phyloP scores from a whole-genome alignment of 2,797 vertebrate species.

The Champsocephalus esox region DNA sequence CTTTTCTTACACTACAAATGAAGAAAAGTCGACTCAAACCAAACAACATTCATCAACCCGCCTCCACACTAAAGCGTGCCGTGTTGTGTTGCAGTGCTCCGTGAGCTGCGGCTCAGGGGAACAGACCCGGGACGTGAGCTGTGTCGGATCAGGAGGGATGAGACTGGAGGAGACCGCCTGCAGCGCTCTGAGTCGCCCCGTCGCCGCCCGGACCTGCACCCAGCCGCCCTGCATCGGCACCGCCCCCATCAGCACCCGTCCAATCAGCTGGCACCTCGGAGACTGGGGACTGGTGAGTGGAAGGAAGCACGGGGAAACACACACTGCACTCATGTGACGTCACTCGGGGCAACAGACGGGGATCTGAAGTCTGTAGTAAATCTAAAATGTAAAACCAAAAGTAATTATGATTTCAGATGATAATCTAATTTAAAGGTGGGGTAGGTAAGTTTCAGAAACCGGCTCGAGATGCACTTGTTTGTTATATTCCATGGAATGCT shows the following conservation, averaged over 20 bases:
- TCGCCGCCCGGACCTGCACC: conserved; percentile 82
- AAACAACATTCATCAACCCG: too few relatives aligned
- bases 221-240: conserved; percentile 72
- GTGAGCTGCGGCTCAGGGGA: conserved; percentile 91
- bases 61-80: neutral
- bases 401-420: too few relatives aligned
- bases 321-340: too few relatives aligned
- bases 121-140: conserved; percentile 88
- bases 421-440: too few relatives aligned
- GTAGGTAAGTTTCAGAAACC: too few relatives aligned
- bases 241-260: conserved; percentile 22
- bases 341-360: too few relatives aligned
- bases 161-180: conserved; percentile 85
- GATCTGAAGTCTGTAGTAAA: too few relatives aligned
- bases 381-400: too few relatives aligned
- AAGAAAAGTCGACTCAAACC: too few relatives aligned
- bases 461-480: too few relatives aligned
- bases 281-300: conserved; percentile 92
- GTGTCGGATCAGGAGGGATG: conserved; percentile 81
- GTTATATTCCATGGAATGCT: too few relatives aligned
- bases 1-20: neutral
- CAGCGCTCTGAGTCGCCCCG: conserved; percentile 80
- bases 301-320: too few relatives aligned
- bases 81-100: conserved; percentile 86
- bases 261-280: conserved; percentile 89